Evolutionary conservation across 2,113 vertebrate genomes (phyloP).

Genomic region (Ceuthmochares aereus): DNA sequence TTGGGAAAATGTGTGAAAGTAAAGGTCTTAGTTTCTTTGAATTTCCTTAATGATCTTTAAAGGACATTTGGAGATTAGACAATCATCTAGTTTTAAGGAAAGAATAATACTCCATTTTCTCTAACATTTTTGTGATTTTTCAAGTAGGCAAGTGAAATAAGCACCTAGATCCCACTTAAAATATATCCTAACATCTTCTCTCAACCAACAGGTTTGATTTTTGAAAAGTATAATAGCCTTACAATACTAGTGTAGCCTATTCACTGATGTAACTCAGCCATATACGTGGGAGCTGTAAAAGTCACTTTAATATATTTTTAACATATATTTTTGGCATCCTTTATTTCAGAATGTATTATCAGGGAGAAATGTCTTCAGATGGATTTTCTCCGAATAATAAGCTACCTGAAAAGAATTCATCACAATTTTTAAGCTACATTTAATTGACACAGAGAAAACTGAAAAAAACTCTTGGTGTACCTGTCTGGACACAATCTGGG

Average conservation of each 20-base stretch:
- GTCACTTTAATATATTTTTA: constrained; percentile 14
- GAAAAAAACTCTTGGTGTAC: neutral
- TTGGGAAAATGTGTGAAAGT: neutral
- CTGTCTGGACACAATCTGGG: neutral
- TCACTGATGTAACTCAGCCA: neutral
- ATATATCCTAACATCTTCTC: neutral
- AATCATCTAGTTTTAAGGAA: neutral
- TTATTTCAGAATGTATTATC: constrained; percentile 25
- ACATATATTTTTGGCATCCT: constrained; percentile 20
- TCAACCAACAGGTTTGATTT: neutral
- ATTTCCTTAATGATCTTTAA: neutral
- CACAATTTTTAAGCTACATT: neutral
- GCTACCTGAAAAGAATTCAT: neutral
- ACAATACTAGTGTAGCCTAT: neutral
- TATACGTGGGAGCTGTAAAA: neutral
- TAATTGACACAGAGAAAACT: constrained; percentile 3
- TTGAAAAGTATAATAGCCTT: constrained; percentile 20
- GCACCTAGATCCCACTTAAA: neutral
- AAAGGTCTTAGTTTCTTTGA: neutral
- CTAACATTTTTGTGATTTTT: neutral
- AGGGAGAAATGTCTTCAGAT: neutral
- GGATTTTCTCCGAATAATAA: constrained; percentile 1
- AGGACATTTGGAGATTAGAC: neutral
- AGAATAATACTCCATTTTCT: neutral
- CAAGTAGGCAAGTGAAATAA: neutral